These are phyloP conservation scores for Reticulitermes speratus DNA, from an alignment of 1,140 invertebrate genomes.

Conservation along the genomic window DNA sequence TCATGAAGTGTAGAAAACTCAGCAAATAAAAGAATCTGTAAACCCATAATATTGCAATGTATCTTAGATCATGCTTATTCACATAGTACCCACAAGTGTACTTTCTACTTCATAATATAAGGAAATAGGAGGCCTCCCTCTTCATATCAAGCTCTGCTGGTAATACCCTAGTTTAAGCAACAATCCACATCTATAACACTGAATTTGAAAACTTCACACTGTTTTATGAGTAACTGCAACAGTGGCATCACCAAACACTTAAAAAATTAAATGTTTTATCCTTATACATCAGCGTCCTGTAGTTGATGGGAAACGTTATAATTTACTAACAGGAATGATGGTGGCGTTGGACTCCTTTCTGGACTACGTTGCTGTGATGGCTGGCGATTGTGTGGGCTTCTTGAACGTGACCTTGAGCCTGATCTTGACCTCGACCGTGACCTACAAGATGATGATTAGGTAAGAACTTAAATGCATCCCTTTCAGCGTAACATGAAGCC, in stretches of 20 bases:
- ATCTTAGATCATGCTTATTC: too few relatives aligned
- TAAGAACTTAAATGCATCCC: slow-evolving; percentile 32
- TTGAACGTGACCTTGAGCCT: slow-evolving; percentile 45
- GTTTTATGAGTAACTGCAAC: too few relatives aligned
- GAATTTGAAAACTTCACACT: not conserved
- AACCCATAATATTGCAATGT: too few relatives aligned
- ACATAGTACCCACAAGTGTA: too few relatives aligned
- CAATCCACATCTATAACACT: not conserved
- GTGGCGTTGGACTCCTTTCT: slow-evolving; percentile 73
- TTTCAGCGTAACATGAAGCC: too few relatives aligned
- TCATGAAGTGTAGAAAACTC: too few relatives aligned
- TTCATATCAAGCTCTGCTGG: not conserved
- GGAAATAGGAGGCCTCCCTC: too few relatives aligned
- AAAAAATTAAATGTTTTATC: too few relatives aligned
- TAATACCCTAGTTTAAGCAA: not conserved
- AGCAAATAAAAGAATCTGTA: too few relatives aligned
- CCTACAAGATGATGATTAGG: slow-evolving; percentile 37
- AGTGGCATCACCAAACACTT: too few relatives aligned
- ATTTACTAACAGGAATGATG: slow-evolving; percentile 69
- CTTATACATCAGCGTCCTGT: too few relatives aligned
- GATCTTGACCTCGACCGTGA: slow-evolving; percentile 44
- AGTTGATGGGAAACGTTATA: not conserved
- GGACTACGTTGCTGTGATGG: slow-evolving; percentile 38
- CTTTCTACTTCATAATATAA: too few relatives aligned
- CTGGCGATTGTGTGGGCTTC: slow-evolving; percentile 44